phyloP scores from a whole-genome alignment of 2,888 invertebrate genomes.

The Acheta domesticus region DNA sequence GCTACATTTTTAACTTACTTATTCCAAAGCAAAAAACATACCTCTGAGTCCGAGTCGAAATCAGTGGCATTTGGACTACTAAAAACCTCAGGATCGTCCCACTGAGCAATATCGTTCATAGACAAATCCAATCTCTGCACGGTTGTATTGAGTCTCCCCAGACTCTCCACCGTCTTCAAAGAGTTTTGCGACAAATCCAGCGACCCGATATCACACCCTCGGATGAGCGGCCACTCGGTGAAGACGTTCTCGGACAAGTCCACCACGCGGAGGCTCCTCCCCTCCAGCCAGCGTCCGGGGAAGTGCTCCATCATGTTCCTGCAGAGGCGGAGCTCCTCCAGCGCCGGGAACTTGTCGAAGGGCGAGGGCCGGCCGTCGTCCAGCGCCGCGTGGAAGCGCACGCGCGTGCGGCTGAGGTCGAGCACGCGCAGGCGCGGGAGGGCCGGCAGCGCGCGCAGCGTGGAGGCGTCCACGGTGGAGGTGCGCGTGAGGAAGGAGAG shows the following conservation, averaged over 20 bases:
- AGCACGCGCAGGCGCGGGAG: not conserved
- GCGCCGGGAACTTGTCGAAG: not conserved
- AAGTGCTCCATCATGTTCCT: no score
- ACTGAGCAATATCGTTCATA: not conserved
- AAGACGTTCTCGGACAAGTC: no score
- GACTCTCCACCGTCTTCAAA: not conserved
- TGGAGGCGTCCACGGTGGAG: not conserved
- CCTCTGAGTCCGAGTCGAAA: no score
- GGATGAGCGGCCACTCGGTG: no score
- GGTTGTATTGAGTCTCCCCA: not conserved
- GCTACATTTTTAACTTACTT: no score
- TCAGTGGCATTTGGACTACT: no score
- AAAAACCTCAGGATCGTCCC: not conserved
- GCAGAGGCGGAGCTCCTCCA: no score
- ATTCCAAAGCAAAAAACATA: no score
- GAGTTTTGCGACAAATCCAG: not conserved
- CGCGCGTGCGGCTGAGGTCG: not conserved
- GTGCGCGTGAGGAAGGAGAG: not conserved
- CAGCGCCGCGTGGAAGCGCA: not conserved
- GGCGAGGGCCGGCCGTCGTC: not conserved
- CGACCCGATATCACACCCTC: not conserved
- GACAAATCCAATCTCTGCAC: not conserved
- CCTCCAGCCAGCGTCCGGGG: no score
- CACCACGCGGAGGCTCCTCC: no score
- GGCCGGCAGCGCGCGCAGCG: not conserved